Base-by-base conservation (phyloP, 1,140 invertebrate species). In the Cotesia vestalis region DNA sequence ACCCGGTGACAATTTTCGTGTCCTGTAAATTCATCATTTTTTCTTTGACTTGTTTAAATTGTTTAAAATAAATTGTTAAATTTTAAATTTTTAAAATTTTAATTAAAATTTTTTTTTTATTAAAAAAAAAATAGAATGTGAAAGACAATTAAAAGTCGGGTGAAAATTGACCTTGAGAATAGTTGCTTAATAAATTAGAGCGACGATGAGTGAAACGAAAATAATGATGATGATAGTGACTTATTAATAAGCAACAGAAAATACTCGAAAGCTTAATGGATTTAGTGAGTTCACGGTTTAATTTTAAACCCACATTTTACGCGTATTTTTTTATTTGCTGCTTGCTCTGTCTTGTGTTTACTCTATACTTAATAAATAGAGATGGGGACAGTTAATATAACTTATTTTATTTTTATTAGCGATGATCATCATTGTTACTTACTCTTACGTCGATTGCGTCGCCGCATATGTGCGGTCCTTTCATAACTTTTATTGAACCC, bases 401-500 rank as follows among this genome's bases (percentile, higher is more conserved):
- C 4, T 40, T 63, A 14, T 14, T 40, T 63, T 40, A n/a, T n/a
- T 14, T 61, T 35, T 61, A 35, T n/a, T 57, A 14, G 1, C 8
- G 59, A 5, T 34, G 17, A 5, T 12, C 36, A 38, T 55, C 40
- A 52, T 40, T 11, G 52, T 38, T 60, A 66, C 59, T 73, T 75
- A 82, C 83, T 63, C 64, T 72, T 51, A 81, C 60, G 66, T 85
- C 83, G 20, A 85, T 78, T 6, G 83, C 80, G 60, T 84, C 82
- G 63, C 83, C 83, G 51, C 81, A 84, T 35, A 85, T 82, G 57
- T 81, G 78, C 55, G 82, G 81, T 20, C 83, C 83, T 57, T 77
- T 74, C 46, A 85, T 81, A 3, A 73, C 68, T 61, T 72, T 73
- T 4, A 82, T 73, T 12, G 78, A 79, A 61, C 80, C 80, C 14